Percentiles rank a stretch among this genome's conserved stretches.
phyloP scores from a whole-genome alignment of 1,140 invertebrate genomes.

The Leptopilina clavipes region DNA sequence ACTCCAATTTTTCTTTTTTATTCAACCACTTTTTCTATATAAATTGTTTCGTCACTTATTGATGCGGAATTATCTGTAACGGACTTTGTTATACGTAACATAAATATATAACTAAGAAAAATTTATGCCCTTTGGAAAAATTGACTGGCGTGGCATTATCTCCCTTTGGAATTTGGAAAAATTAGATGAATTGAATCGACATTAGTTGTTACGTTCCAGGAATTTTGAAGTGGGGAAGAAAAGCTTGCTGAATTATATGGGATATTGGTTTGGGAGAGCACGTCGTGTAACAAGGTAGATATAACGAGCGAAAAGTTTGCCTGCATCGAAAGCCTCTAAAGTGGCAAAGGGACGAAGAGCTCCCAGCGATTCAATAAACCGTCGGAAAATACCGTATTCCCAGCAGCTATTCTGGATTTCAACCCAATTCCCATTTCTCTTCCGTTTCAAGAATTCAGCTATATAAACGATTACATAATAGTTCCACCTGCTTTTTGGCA shows the following conservation, averaged over 20 bases:
- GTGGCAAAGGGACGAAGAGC: background rate
- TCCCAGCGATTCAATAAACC: slow-evolving; percentile 38
- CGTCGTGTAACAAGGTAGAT: slow-evolving; percentile 16
- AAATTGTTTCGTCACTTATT: too few relatives aligned
- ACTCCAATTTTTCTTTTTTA: too few relatives aligned
- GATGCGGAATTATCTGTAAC: too few relatives aligned
- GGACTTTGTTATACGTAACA: too few relatives aligned
- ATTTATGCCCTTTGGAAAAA: background rate
- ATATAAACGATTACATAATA: background rate
- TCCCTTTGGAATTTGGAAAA: background rate
- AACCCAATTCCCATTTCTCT: slow-evolving; percentile 41
- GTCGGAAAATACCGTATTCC: slow-evolving; percentile 53
- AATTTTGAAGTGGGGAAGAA: background rate
- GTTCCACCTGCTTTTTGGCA: too few relatives aligned
- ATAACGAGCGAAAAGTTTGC: slow-evolving; percentile 27
- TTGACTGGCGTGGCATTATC: background rate
- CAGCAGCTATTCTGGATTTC: slow-evolving; percentile 60
- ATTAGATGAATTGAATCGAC: background rate
- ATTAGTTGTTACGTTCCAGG: background rate
- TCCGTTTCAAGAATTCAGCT: slow-evolving; percentile 47
- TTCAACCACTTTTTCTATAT: too few relatives aligned
- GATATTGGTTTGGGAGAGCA: background rate
- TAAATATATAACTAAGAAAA: too few relatives aligned
- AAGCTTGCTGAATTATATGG: slow-evolving; percentile 3
- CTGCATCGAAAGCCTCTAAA: slow-evolving; percentile 13